A percentile compares a stretch with the other conserved stretches of the same genome.
phyloP scores from a whole-genome alignment of 2,888 invertebrate species.

The Neuroscelio doddi region DNA sequence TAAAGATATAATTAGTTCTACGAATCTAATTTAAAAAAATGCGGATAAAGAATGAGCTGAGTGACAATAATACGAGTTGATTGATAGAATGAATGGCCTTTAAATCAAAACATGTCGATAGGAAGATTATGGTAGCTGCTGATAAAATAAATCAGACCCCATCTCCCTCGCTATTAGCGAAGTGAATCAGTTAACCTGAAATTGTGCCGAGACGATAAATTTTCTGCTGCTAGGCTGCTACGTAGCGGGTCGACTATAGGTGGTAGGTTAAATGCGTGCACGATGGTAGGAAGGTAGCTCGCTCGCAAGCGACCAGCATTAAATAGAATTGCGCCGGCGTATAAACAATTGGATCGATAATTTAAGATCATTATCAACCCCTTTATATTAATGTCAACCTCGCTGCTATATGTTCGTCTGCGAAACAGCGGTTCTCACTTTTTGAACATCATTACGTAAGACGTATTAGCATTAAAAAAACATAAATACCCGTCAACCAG shows the following conservation, averaged over 20 bases:
- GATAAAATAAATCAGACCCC: conserved; percentile 63
- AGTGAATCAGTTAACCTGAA: conserved; percentile 65
- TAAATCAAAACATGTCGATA: too few relatives aligned
- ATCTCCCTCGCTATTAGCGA: conserved; percentile 61
- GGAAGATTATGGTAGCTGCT: conserved; percentile 14
- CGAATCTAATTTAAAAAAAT: too few relatives aligned
- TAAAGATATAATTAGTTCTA: too few relatives aligned
- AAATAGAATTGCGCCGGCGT: conserved; percentile 68
- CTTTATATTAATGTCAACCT: conserved; percentile 66
- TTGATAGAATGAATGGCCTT: too few relatives aligned
- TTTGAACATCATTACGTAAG: conserved; percentile 39
- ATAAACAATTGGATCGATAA: conserved; percentile 72
- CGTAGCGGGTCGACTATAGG: conserved; percentile 47
- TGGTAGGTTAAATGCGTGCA: conserved; percentile 48
- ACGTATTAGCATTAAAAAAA: conserved; percentile 41
- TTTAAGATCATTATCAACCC: conserved; percentile 70
- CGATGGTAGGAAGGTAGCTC: conserved; percentile 47
- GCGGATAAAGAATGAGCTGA: too few relatives aligned
- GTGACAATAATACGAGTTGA: too few relatives aligned
- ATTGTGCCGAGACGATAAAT: conserved; percentile 66
- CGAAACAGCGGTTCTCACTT: conserved; percentile 59
- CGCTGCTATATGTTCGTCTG: conserved; percentile 61
- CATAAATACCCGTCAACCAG: conserved; percentile 39
- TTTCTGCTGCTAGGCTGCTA: conserved; percentile 54
- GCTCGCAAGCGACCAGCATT: conserved; percentile 58